Conservation (phyloP, 2,797 vertebrate genomes). For the Sparidentex hasta region DNA sequence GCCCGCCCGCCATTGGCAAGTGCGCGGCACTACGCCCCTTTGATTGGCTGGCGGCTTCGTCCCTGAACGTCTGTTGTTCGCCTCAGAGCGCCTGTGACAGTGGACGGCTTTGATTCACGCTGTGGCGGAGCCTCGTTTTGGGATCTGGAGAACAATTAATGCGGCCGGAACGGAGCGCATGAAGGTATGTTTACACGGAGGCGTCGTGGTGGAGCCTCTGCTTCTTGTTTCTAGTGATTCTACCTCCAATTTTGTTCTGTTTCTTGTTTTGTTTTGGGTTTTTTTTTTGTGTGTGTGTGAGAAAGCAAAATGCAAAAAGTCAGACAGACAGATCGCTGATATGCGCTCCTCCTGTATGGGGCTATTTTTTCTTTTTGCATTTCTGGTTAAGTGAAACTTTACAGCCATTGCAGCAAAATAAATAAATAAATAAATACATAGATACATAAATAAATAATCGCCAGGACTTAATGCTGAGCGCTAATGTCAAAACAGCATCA, state of each 20-base stretch:
- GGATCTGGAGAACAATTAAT: conserved; percentile 66
- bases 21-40: conserved; percentile 9
- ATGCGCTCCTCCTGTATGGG: conserved; percentile 13
- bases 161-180: conserved; percentile 62
- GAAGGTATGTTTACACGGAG: conserved; percentile 73
- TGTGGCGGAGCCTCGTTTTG: conserved; percentile 49
- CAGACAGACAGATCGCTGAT: conserved; percentile 22
- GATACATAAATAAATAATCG: no score
- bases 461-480: not conserved
- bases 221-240: not conserved
- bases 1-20: conserved; percentile 55
- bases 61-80: conserved; percentile 69
- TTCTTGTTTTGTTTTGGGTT: not conserved
- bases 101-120: conserved; percentile 68
- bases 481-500: not conserved
- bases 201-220: not conserved
- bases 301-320: conserved; percentile 35
- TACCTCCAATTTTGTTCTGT: not conserved
- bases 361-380: conserved; percentile 11
- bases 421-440: not conserved
- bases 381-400: conserved; percentile 42
- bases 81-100: conserved; percentile 68
- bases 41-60: conserved; percentile 72
- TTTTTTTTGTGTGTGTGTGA: conserved; percentile 6
- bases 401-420: not conserved